These are phyloP conservation scores for Omphaloscelis lunosa DNA, from an alignment of 2,888 invertebrate genomes.

Conservation along the genomic window DNA sequence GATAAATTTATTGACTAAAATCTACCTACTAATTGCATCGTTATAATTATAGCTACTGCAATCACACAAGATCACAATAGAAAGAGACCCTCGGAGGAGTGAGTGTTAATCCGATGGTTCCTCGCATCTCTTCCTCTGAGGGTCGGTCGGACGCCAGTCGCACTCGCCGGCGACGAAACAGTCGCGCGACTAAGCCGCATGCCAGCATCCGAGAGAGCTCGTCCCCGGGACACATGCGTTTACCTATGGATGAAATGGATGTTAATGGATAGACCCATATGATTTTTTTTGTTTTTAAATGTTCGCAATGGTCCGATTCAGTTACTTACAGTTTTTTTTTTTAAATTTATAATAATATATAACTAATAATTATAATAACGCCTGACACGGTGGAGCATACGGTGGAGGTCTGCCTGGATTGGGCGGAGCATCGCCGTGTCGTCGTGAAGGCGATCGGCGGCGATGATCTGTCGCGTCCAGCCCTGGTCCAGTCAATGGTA, in stretches of 20 bases:
- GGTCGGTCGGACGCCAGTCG: constrained; percentile 88
- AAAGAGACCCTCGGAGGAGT: constrained; percentile 90
- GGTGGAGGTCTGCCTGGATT: too few relatives aligned
- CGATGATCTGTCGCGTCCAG: too few relatives aligned
- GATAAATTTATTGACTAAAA: neutral
- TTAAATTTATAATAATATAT: too few relatives aligned
- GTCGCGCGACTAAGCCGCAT: constrained; percentile 91
- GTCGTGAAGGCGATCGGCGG: too few relatives aligned
- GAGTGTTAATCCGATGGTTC: constrained; percentile 94
- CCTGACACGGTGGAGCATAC: too few relatives aligned
- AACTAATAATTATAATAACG: too few relatives aligned
- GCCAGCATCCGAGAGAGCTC: constrained; percentile 95
- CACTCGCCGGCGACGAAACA: constrained; percentile 92
- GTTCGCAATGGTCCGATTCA: too few relatives aligned
- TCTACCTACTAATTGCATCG: constrained; percentile 4
- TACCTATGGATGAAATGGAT: constrained; percentile 89
- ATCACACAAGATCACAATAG: constrained; percentile 78
- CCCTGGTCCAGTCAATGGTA: too few relatives aligned
- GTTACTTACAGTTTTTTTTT: too few relatives aligned
- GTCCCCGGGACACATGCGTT: constrained; percentile 96
- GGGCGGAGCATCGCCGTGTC: too few relatives aligned
- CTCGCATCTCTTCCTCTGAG: constrained; percentile 89
- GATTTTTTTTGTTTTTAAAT: too few relatives aligned
- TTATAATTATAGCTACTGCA: neutral
- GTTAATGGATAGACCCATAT: neutral